Conservation (phyloP, 2,797 vertebrate species). For the Rhynchonycteris naso region DNA sequence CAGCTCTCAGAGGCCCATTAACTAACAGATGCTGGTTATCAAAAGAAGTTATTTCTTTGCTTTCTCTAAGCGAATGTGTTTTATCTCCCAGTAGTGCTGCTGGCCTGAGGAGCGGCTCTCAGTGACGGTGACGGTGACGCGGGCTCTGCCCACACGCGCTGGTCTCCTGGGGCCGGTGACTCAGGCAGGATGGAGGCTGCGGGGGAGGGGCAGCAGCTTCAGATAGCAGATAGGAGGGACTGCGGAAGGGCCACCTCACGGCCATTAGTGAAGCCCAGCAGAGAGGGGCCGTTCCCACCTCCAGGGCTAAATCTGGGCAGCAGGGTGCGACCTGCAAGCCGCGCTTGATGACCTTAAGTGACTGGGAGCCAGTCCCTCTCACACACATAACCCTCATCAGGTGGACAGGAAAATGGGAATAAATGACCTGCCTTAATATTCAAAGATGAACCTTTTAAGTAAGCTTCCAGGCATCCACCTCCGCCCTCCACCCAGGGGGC, state of each 20-base stretch:
- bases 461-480: background rate
- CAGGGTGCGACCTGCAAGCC: accelerated
- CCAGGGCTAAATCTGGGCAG: background rate
- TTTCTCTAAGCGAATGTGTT: slow-evolving; percentile 43
- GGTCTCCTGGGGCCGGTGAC: slow-evolving; percentile 27
- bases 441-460: background rate
- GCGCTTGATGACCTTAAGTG: background rate
- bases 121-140: background rate
- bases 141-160: background rate
- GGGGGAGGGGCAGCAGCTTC: background rate
- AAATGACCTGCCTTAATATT: background rate
- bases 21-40: slow-evolving; percentile 74
- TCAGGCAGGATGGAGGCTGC: background rate
- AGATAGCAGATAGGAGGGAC: background rate
- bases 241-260: background rate
- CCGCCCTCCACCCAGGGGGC: accelerated
- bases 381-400: background rate
- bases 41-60: slow-evolving; percentile 66
- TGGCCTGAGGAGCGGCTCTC: background rate
- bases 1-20: slow-evolving; percentile 71
- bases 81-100: slow-evolving; percentile 21
- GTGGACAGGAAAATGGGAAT: background rate
- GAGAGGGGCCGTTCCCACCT: background rate
- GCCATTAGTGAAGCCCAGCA: background rate
- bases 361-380: background rate